Evolutionary conservation across 2,797 vertebrate species (phyloP).

Genomic region (Gobio occitaniae): DNA sequence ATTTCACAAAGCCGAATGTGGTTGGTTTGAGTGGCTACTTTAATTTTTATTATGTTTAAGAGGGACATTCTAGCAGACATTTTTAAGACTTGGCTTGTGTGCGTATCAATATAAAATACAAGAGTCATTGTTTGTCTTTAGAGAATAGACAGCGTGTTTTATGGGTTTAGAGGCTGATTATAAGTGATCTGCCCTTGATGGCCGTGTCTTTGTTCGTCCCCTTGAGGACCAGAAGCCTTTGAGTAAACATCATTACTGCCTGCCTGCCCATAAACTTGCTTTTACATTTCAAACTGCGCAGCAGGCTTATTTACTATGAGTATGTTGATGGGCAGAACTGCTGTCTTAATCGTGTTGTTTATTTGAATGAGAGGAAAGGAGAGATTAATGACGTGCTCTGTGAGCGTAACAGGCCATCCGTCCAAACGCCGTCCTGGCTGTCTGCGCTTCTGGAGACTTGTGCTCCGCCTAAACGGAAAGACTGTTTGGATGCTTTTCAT

Average conservation of each 20-base stretch:
- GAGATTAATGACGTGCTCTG: constrained; percentile 40
- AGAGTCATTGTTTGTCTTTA: constrained; percentile 32
- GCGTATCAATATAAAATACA: constrained; percentile 20
- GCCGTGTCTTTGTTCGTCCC: constrained; percentile 8
- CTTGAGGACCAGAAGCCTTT: constrained; percentile 43
- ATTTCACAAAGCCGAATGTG: neutral
- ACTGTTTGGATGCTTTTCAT: neutral
- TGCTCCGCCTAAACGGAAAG: neutral
- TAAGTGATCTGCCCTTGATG: constrained; percentile 45
- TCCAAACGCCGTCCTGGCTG: constrained; percentile 11
- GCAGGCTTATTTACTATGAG: constrained; percentile 50
- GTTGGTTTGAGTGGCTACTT: constrained; percentile 20
- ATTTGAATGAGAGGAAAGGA: constrained; percentile 44
- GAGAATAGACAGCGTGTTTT: constrained; percentile 22
- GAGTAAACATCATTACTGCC: constrained; percentile 52
- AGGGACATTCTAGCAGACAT: neutral
- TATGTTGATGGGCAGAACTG: constrained; percentile 34
- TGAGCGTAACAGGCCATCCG: constrained; percentile 29
- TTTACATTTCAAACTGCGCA: constrained; percentile 29
- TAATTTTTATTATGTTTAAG: constrained; percentile 36
- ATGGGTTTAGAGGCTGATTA: constrained; percentile 46
- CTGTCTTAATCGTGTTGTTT: constrained; percentile 43
- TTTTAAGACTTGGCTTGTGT: constrained; percentile 38
- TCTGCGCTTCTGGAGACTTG: constrained; percentile 7
- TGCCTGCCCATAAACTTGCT: constrained; percentile 43